Evolutionary conservation across 2,888 invertebrate species (phyloP), one percentile per base, ranked within the genome.

Genomic region (Hoplodrina ambigua): DNA sequence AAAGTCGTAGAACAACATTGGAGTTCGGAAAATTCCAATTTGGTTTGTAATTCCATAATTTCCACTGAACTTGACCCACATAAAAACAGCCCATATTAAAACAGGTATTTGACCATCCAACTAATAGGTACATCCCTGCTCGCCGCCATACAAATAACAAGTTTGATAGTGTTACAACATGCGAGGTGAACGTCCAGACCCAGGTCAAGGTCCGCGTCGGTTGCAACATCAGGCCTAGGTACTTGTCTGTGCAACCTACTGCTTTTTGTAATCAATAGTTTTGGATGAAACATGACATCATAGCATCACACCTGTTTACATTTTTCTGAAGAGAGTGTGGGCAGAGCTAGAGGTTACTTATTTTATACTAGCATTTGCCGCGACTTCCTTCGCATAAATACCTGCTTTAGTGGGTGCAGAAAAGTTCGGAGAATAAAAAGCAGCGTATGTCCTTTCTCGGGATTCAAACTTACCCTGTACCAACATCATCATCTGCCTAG

Each of bases 141-240:
- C 25, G 25, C 50, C 81, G 57, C 25, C 59, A 6, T 11, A 55
- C 7, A 19, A 37, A 46, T 20, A 60, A 74, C 81, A 60, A 63
- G 76, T 63, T 57, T 44, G 53, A 54, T 66, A 53, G 53, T 66
- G 19, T 76, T 80, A 33, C 76, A 44, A 68, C 76, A 80, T 37
- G 17, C 4, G 53, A 80, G 76, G 76, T 77, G 77, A 77, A 77
- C 46, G 77, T 46, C 77, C 81, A 76, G 30, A 20, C 44, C 41
- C 64, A 25, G 77, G 63, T 77, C 81, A 77, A 77, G 77, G 77
- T 81, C 69, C 55, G 3, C 4, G 13, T n/a, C 15, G 25, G 52
- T 75, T 68, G 46, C 75, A 52, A 59, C 58, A 76, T 56, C 1
- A 17, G 25, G 52, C 52, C 19, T 3, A 17, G 46, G 17, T 19